Evolutionary conservation across 2,888 invertebrate species (phyloP), one percentile per base, ranked within the genome.

Genomic region (Dryococelus australis): DNA sequence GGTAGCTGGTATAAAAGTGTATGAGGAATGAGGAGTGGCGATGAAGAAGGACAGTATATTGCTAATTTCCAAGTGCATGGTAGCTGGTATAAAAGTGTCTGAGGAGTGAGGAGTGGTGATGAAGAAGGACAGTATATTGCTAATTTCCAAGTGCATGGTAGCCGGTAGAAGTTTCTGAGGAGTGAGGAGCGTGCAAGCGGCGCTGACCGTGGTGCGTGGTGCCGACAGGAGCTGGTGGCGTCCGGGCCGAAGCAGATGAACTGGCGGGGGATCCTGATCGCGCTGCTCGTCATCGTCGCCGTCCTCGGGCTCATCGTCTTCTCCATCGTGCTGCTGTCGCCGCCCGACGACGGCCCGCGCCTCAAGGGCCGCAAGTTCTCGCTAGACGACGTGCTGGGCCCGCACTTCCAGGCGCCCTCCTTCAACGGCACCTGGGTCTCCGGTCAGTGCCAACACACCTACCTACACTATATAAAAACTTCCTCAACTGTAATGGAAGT

Each of bases 241-340:
- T 95, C 96, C 85, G 96, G 97, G 20, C 97, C 97, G 6, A 97
- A 96, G 89, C 96, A 98, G 92, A 94, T 98, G 89, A 98, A 99
- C 94, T 99, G 98, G 98, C 95, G 97, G 84, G 98, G 98, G 28
- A 98, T 99, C 91, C 96, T 97, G 90, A 98, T 98, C 90, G 98
- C 98, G 0, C 94, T 98, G 89, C 94, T 98, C 91, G 98, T 98
- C 90, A 98, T 98, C 90, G 95, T 97, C 43, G 96, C 97, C 53
- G 98, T 98, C 53, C 95, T 97, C 90, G 97, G 97, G 84, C 95
- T 98, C 90, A 98, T 98, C 90, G 96, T 98, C 90, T 96, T 97
- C 93, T 98, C 98, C 90, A 98, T 98, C 91, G 96, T 98, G 83
- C 94, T 98, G 89, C 95, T 98, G 88, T 97, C 98, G 24, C 98